A percentile compares a stretch with the other conserved stretches of the same genome.
Evolutionary conservation across 2,888 invertebrate species (phyloP).

Genomic region (Scaptomyza parva): DNA sequence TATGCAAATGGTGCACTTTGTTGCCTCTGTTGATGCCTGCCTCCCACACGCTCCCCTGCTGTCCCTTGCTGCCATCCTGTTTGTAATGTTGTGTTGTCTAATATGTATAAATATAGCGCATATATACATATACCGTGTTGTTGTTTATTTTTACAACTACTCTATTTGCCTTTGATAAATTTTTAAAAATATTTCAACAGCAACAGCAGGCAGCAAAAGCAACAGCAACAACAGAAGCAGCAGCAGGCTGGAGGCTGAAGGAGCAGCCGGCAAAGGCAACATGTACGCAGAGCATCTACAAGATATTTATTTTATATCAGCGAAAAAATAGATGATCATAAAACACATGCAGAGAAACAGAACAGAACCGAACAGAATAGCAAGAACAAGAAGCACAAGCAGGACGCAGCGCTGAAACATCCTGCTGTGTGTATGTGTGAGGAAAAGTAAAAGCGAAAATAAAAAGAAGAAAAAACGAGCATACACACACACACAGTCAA

Average conservation of each 20-base stretch:
- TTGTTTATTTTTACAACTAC: constrained; percentile 65
- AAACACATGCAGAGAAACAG: constrained; percentile 72
- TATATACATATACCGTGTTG: constrained; percentile 35
- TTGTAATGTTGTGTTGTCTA: constrained; percentile 18
- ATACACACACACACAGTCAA: constrained; percentile 41
- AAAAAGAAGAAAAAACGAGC: constrained; percentile 47
- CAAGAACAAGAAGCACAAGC: neutral
- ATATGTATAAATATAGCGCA: constrained; percentile 15
- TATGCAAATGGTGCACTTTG: constrained; percentile 72
- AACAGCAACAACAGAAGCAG: constrained; percentile 43
- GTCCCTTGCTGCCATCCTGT: constrained; percentile 24
- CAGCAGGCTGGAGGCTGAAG: constrained; percentile 7
- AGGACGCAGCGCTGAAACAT: constrained; percentile 59
- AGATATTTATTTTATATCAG: constrained; percentile 81
- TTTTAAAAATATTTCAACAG: constrained; percentile 78
- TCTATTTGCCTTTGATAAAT: constrained; percentile 80
- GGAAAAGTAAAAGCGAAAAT: constrained; percentile 72
- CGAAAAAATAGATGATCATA: constrained; percentile 80
- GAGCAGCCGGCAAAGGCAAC: constrained; percentile 32
- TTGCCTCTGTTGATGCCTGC: constrained; percentile 5
- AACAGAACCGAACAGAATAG: neutral
- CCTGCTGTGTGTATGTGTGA: constrained; percentile 60
- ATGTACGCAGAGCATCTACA: constrained; percentile 71
- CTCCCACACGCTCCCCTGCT: neutral
- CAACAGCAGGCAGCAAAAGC: constrained; percentile 9